Percentiles rank a stretch among this genome's conserved stretches.
phyloP scores from a whole-genome alignment of 2,797 vertebrate species.

The Zenarchopterus dispar region DNA sequence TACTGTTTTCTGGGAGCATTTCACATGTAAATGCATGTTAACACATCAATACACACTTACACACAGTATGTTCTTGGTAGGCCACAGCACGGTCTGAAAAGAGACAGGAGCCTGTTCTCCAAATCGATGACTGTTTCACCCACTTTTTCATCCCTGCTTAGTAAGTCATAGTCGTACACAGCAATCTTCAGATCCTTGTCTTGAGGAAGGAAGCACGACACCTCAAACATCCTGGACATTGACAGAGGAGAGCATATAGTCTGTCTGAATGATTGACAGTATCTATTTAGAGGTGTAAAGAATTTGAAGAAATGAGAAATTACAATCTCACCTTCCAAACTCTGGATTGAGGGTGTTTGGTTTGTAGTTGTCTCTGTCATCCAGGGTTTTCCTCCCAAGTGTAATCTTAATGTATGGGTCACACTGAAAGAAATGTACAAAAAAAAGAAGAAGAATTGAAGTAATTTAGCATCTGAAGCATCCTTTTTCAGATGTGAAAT shows the following conservation, averaged over 20 bases:
- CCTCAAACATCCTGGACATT: slow-evolving; percentile 91
- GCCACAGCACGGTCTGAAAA: slow-evolving; percentile 91
- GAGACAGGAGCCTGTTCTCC: slow-evolving; percentile 95
- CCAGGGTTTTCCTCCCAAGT: slow-evolving; percentile 90
- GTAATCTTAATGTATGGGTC: slow-evolving; percentile 96
- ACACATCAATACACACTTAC: slow-evolving; percentile 80
- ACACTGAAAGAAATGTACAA: slow-evolving; percentile 82
- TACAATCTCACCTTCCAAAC: slow-evolving; percentile 89
- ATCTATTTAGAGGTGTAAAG: neutral
- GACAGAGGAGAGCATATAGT: neutral
- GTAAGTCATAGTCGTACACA: slow-evolving; percentile 92
- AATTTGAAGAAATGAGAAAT: slow-evolving; percentile 2
- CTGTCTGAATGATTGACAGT: neutral
- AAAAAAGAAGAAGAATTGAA: neutral
- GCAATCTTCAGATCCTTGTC: slow-evolving; percentile 98
- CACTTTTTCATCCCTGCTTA: slow-evolving; percentile 96
- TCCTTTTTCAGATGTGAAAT: neutral
- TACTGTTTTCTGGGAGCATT: no score
- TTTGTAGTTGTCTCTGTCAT: slow-evolving; percentile 94
- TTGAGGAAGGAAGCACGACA: slow-evolving; percentile 95
- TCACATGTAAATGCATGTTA: neutral
- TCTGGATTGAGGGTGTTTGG: slow-evolving; percentile 93
- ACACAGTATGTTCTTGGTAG: slow-evolving; percentile 92
- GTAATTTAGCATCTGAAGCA: neutral
- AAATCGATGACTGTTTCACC: slow-evolving; percentile 96